Evolutionary conservation across 2,113 vertebrate species (phyloP), one percentile per base, ranked within the genome.

Genomic region (Poeciliopsis prolifica): DNA sequence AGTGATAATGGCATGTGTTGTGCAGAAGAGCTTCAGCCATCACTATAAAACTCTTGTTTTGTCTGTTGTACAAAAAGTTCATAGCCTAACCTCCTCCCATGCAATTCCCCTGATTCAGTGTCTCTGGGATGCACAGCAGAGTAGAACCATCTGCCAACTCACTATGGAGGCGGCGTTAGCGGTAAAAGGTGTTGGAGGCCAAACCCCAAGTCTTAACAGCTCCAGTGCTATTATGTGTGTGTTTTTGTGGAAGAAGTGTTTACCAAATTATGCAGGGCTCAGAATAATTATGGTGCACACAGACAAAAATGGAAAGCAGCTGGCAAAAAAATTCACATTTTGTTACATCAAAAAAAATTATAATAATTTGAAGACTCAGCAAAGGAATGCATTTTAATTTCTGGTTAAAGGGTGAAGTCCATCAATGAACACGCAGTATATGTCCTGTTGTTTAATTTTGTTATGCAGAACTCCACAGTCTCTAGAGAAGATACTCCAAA

Each of bases 241-340:
- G 69, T 80, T 87, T 81, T 79, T 90, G 70, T 84, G 86, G 67
- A 85, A 69, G 73, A 63, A 65, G 75, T 90, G 78, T 90, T 92
- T 86, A 89, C 85, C 72, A 90, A 91, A 90, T 88, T 84, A 85
- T 65, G 76, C 86, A 76, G 83, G 65, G 81, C 77, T 84, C 68
- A 72, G 80, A 88, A 78, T 89, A 90, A 88, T 90, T 80, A 89
- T 65, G 69, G 90, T 70, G 78, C 70, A 26, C 40, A 71, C 51
- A 72, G 58, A 82, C 70, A 81, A 76, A 83, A 86, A 87, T 61
- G 67, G 77, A 81, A 80, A 74, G 24, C 66, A 65, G 68, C 30
- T 75, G 68, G 70, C 28, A 87, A 73, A 79, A 6, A 54, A 67
- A 40, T 74, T 78, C 11, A 62, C 70, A 68, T 8, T 24, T 31